A percentile compares a stretch with the other conserved stretches of the same genome.
phyloP scores from a whole-genome alignment of 2,113 vertebrate species.

The Microtus pennsylvanicus region DNA sequence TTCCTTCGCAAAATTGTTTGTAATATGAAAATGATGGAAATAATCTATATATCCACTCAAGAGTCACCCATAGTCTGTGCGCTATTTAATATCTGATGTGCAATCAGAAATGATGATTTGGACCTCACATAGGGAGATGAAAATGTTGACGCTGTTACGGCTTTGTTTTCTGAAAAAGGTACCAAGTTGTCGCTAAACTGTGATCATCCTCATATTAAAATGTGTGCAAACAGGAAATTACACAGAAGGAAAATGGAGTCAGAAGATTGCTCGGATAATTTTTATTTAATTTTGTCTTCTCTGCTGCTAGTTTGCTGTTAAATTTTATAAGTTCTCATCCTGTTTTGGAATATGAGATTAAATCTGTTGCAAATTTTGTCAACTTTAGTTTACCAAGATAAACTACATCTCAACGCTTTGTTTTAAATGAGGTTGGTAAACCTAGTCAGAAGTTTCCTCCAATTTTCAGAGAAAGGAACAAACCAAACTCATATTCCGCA shows the following conservation, averaged over 20 bases:
- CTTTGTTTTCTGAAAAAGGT: not conserved
- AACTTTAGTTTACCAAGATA: not conserved
- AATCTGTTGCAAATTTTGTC: not conserved
- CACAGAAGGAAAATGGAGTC: not conserved
- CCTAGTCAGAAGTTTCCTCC: not conserved
- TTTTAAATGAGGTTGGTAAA: not conserved
- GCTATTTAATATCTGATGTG: not conserved
- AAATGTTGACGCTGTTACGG: not conserved
- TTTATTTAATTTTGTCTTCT: not conserved
- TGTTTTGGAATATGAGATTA: constrained; percentile 15
- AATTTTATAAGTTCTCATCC: not conserved
- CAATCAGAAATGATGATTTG: not conserved
- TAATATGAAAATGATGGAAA: not conserved
- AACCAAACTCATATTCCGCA: not conserved
- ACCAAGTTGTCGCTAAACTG: not conserved
- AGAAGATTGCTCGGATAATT: not conserved
- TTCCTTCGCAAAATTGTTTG: not conserved
- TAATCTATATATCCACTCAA: not conserved
- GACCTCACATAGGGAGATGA: not conserved
- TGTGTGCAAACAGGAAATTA: not conserved
- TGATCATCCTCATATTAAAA: not conserved
- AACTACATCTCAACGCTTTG: not conserved
- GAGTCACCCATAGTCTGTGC: not conserved
- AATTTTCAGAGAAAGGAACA: not conserved
- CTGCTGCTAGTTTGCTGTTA: not conserved